These are phyloP conservation scores for Hydrotaea diabolus DNA, from an alignment of 2,888 invertebrate genomes.

Conservation along the genomic window DNA sequence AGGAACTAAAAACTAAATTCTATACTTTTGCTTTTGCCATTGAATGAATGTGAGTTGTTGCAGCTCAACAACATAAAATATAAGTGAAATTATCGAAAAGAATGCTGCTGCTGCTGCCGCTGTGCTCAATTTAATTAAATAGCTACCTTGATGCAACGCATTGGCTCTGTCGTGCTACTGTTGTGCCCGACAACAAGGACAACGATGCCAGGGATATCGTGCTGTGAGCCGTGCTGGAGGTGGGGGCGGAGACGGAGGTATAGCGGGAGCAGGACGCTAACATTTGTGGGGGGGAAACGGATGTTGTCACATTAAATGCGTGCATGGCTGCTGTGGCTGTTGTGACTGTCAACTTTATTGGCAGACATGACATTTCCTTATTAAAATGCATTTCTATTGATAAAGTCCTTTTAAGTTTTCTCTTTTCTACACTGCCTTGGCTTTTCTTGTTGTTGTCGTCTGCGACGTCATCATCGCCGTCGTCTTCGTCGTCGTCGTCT, in stretches of 20 bases:
- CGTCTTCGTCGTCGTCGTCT: conserved; percentile 19
- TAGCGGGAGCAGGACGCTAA: background rate
- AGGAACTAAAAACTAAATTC: conserved; percentile 58
- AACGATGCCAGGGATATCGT: conserved; percentile 26
- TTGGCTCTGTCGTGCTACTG: background rate
- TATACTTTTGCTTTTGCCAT: conserved; percentile 38
- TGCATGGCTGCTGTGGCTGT: conserved; percentile 58
- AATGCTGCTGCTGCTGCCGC: conserved; percentile 7
- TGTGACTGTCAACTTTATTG: conserved; percentile 51
- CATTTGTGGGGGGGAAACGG: conserved; percentile 47
- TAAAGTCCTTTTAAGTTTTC: conserved; percentile 9
- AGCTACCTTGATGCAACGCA: conserved; percentile 60
- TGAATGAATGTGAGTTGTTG: conserved; percentile 12
- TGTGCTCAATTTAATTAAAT: conserved; percentile 58
- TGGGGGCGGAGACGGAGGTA: background rate
- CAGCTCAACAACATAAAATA: conserved; percentile 35
- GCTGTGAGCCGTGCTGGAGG: conserved; percentile 3
- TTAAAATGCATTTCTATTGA: conserved; percentile 42
- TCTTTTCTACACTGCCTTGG: conserved; percentile 1
- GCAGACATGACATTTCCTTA: conserved; percentile 53
- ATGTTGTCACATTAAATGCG: conserved; percentile 42
- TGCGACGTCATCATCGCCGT: conserved; percentile 3
- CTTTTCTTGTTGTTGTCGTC: conserved; percentile 41
- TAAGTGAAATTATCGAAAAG: conserved; percentile 5
- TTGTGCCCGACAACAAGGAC: conserved; percentile 13